phyloP scores from a whole-genome alignment of 2,888 invertebrate species.

The Erebia palarica region DNA sequence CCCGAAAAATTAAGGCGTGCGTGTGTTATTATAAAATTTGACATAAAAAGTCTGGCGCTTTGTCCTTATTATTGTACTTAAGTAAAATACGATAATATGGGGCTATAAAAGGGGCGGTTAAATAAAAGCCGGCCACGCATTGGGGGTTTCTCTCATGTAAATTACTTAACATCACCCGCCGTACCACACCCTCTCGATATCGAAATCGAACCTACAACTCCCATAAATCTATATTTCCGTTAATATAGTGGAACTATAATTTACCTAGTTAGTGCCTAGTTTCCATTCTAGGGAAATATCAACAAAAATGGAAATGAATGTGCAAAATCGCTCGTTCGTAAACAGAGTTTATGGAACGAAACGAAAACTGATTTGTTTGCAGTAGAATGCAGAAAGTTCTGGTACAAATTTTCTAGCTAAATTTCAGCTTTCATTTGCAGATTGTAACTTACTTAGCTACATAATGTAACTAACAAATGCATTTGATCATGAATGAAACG shows the following conservation, averaged over 20 bases:
- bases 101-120: too few species aligned
- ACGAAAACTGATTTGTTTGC: conserved; percentile 39
- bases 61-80: too few species aligned
- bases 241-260: conserved; percentile 18
- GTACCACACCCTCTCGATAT: too few species aligned
- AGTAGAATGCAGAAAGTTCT: conserved; percentile 25
- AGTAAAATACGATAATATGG: too few species aligned
- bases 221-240: conserved; percentile 11
- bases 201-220: neutral
- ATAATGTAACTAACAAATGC: neutral
- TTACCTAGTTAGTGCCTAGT: conserved; percentile 29
- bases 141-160: too few species aligned
- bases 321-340: conserved; percentile 33
- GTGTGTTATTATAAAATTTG: too few species aligned
- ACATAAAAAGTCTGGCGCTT: too few species aligned
- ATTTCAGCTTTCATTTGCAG: conserved; percentile 26
- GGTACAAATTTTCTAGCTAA: conserved; percentile 32
- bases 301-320: conserved; percentile 39
- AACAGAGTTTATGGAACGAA: conserved; percentile 39
- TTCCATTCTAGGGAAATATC: conserved; percentile 32
- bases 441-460: conserved; percentile 5
- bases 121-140: too few species aligned
- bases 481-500: neutral
- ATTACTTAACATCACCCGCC: too few species aligned
- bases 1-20: too few species aligned